Conservation (phyloP, 2,113 vertebrate species). For the Oncorhynchus keta region DNA sequence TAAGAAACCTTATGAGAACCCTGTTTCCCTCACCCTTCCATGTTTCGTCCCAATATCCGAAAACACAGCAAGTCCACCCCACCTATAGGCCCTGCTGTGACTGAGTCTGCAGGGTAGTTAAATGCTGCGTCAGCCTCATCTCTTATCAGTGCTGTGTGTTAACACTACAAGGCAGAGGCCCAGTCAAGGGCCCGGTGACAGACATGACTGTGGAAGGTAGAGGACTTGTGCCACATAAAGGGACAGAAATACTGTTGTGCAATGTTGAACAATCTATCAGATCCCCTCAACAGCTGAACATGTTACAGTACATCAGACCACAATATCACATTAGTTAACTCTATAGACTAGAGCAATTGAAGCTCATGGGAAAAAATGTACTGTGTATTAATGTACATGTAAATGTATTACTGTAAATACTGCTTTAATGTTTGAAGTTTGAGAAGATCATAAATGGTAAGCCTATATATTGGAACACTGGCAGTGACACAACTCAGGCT, state of each 20-base stretch:
- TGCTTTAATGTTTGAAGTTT: background rate
- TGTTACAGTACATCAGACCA: background rate
- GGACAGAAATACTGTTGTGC: too few species aligned
- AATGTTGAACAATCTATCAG: too few species aligned
- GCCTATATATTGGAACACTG: too few species aligned
- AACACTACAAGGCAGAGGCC: background rate
- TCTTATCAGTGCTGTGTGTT: too few species aligned
- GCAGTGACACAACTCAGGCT: background rate
- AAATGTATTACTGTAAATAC: background rate
- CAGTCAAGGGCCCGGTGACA: background rate
- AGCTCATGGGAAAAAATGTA: background rate
- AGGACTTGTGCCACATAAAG: too few species aligned
- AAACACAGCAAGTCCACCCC: too few species aligned
- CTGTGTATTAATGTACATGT: background rate
- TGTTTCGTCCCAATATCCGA: too few species aligned
- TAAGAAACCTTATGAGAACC: too few species aligned
- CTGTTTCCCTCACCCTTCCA: too few species aligned
- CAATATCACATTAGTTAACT: background rate
- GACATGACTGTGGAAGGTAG: background rate
- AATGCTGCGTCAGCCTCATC: too few species aligned
- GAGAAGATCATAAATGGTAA: background rate
- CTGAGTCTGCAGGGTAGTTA: too few species aligned
- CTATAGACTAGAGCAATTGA: background rate
- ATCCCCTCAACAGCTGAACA: background rate
- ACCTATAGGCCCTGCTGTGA: too few species aligned